Percentiles rank a stretch among this genome's conserved stretches.
These are phyloP conservation scores for Lycodopsis pacificus DNA, from an alignment of 2,797 vertebrate species.

Conservation along the genomic window DNA sequence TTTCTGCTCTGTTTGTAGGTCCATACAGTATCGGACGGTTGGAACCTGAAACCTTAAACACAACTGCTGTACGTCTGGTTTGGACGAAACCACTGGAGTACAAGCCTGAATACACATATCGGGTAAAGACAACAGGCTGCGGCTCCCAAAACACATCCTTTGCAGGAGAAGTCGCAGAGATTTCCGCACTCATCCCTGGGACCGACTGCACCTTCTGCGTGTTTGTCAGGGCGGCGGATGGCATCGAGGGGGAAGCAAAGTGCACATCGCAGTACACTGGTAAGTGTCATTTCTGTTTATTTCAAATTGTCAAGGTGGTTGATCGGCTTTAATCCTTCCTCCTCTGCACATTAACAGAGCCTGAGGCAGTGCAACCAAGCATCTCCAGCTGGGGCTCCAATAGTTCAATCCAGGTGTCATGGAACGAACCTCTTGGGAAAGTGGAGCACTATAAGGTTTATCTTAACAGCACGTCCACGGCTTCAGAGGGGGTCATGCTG, in stretches of 20 bases:
- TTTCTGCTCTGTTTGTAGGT: conserved; percentile 57
- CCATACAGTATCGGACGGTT: conserved; percentile 37
- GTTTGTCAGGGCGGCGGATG: conserved; percentile 45
- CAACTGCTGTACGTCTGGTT: conserved; percentile 52
- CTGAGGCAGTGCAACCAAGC: conserved; percentile 49
- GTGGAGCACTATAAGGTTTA: conserved; percentile 53
- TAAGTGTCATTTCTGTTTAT: conserved; percentile 44
- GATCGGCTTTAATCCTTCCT: conserved; percentile 5
- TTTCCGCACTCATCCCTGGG: conserved; percentile 67
- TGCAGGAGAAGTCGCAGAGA: accelerated
- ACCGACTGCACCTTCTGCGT: conserved; percentile 73
- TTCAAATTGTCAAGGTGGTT: neutral
- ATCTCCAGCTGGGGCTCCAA: conserved; percentile 66
- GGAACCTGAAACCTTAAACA: conserved; percentile 33
- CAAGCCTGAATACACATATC: conserved; percentile 55
- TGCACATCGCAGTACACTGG: conserved; percentile 70
- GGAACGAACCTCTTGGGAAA: conserved; percentile 61
- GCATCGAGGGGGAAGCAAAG: conserved; percentile 30
- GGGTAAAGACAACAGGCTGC: conserved; percentile 43
- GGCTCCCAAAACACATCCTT: neutral
- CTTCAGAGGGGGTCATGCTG: accelerated
- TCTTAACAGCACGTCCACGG: conserved; percentile 6
- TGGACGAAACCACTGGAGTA: conserved; percentile 54
- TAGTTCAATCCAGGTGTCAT: conserved; percentile 65
- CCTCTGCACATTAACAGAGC: conserved; percentile 54